Base-by-base conservation (phyloP, 2,797 vertebrate genomes). In the Megaceryle alcyon region DNA sequence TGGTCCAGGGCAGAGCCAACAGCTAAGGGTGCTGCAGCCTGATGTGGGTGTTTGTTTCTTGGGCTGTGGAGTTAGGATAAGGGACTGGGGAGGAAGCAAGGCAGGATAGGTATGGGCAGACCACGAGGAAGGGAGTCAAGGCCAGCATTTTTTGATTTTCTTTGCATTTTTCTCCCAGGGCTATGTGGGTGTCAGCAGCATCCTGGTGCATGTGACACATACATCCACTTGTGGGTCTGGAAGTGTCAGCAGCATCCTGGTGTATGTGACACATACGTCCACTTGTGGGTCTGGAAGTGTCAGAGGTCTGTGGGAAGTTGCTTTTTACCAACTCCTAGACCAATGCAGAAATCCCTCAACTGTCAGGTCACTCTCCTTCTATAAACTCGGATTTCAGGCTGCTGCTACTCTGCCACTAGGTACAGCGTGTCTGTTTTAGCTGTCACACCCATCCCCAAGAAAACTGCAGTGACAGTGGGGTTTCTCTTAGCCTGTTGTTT, bases 11-110 rank as follows among this genome's bases (percentile, higher is more conserved):
- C 39, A 53, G 39, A 73, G 39, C 33, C 51, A 31, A 43, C 12
- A 73, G 56, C 49, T 1, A 0, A 33, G 26, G 20, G 41, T 2
- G 2, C 44, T 1, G 0, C 53, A 63, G 64, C 12, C 13, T 63
- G 51, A 21, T 0, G 0, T 0, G 0, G 16, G 18, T 31, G 22
- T 54, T 72, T 57, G 33, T 63, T 73, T 41, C 59, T 71, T 8
- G 1, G 31, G 43, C n/a, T 39, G n/a, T 28, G 14, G 14, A n/a
- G 0, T 65, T 64, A 56, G 43, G 51, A 37, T 1, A 48, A 25
- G 28, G 23, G 4, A 2, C 4, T 5, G 60, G 22, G 41, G 51
- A 80, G 18, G 29, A 13, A 72, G 43, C 54, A 29, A 39, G 6
- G 21, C 57, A 51, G 41, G 44, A 12, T 2, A 2, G 14, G 33